Evolutionary conservation across 1,140 invertebrate genomes (phyloP).

Genomic region (Solenopsis invicta): DNA sequence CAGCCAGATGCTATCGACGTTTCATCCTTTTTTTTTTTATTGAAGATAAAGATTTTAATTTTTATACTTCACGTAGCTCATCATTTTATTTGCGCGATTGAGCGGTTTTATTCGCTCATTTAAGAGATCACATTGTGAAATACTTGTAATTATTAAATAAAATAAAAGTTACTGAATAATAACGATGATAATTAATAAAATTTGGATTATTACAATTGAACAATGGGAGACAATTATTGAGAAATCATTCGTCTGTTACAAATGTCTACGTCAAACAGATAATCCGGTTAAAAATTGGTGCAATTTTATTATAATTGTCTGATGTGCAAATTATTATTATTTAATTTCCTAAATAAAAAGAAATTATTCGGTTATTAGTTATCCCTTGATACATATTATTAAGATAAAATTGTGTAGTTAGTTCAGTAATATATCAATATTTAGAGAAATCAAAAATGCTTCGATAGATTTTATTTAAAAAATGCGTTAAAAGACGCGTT

Average conservation of each 20-base stretch:
- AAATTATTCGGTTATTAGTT: neutral
- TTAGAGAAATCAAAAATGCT: neutral
- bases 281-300: neutral
- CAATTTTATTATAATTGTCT: slow-evolving; percentile 2
- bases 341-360: neutral
- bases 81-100: slow-evolving; percentile 15
- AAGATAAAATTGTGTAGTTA: slow-evolving; percentile 1
- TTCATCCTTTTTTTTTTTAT: slow-evolving; percentile 34
- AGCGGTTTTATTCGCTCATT: neutral
- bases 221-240: neutral
- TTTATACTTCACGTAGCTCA: slow-evolving; percentile 5
- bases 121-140: neutral
- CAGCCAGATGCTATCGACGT: slow-evolving; percentile 38
- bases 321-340: neutral
- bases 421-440: neutral
- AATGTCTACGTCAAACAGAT: neutral
- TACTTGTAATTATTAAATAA: slow-evolving; percentile 18
- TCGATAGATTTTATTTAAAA: neutral
- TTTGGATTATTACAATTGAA: neutral
- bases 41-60: slow-evolving; percentile 36
- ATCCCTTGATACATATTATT: neutral
- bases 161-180: neutral
- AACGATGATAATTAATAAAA: neutral
- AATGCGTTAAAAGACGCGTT: neutral
- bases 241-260: neutral